Conservation (phyloP, 2,888 invertebrate species). For the Ophion costatus region DNA sequence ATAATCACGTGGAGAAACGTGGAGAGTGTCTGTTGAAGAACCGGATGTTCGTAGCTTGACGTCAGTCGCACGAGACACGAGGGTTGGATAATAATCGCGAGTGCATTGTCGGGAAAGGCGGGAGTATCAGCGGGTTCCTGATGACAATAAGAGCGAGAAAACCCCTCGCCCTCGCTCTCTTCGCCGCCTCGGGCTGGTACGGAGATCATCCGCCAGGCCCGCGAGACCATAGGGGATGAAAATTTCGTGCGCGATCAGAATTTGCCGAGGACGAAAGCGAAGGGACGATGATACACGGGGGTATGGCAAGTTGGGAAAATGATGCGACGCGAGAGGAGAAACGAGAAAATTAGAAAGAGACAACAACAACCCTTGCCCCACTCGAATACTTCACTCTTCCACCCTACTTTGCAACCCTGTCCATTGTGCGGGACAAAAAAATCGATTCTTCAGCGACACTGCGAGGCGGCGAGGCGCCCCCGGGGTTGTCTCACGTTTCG, state of each 20-base stretch:
- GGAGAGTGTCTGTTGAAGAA: conserved; percentile 36
- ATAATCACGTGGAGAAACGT: conserved; percentile 25
- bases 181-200: conserved; percentile 24
- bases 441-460: conserved; percentile 49
- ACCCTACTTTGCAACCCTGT: conserved; percentile 30
- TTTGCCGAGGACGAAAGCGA: conserved; percentile 16
- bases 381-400: conserved; percentile 24
- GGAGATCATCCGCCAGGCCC: conserved; percentile 44
- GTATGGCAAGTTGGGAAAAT: conserved; percentile 31
- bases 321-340: conserved; percentile 14
- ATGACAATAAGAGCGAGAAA: conserved; percentile 59
- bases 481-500: conserved; percentile 28
- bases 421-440: conserved; percentile 48
- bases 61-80: neutral
- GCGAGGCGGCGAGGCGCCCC: conserved; percentile 24
- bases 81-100: conserved; percentile 52
- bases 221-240: conserved; percentile 51
- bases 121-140: conserved; percentile 34
- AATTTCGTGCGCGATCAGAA: conserved; percentile 22
- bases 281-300: conserved; percentile 37
- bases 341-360: conserved; percentile 34
- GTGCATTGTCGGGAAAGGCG: conserved; percentile 50
- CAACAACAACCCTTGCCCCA: conserved; percentile 52
- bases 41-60: conserved; percentile 51
- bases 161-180: conserved; percentile 5